Conservation (phyloP, 2,113 vertebrate species). For the Gadus macrocephalus region DNA sequence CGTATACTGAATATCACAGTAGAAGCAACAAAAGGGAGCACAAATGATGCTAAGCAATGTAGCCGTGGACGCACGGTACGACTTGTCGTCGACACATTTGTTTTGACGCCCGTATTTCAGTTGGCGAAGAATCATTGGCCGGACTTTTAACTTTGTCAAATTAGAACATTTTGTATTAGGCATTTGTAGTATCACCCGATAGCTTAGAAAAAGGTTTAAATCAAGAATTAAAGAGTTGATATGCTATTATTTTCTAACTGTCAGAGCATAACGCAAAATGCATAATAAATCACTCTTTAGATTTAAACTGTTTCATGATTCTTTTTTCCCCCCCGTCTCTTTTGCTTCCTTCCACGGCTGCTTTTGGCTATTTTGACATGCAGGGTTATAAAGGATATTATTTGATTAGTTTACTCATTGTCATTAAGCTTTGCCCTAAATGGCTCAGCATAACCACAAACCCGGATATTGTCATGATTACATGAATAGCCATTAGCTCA, state of each 20-base stretch:
- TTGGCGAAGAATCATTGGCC: constrained; percentile 1
- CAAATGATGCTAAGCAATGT: too few species aligned
- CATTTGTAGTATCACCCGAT: constrained; percentile 1
- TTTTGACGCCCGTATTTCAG: not conserved
- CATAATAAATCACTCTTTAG: constrained; percentile 3
- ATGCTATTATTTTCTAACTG: constrained; percentile 1
- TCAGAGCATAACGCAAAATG: constrained; percentile 1
- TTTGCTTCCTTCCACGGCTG: not conserved
- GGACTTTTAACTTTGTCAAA: not conserved
- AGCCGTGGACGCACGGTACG: too few species aligned
- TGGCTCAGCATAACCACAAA: too few species aligned
- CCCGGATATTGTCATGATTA: too few species aligned
- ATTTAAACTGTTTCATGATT: not conserved
- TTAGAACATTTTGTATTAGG: constrained; percentile 4
- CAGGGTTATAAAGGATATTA: not conserved
- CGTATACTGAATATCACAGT: not conserved
- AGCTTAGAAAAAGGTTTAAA: constrained; percentile 2
- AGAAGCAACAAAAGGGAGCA: too few species aligned
- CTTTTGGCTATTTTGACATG: not conserved
- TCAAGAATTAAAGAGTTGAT: constrained; percentile 1
- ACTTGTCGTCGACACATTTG: not conserved
- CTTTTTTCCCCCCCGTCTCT: not conserved
- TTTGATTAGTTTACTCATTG: not conserved
- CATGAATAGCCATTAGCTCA: too few species aligned
- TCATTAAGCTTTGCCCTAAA: too few species aligned